phyloP scores from a whole-genome alignment of 2,113 vertebrate species.

The Smithornis capensis region DNA sequence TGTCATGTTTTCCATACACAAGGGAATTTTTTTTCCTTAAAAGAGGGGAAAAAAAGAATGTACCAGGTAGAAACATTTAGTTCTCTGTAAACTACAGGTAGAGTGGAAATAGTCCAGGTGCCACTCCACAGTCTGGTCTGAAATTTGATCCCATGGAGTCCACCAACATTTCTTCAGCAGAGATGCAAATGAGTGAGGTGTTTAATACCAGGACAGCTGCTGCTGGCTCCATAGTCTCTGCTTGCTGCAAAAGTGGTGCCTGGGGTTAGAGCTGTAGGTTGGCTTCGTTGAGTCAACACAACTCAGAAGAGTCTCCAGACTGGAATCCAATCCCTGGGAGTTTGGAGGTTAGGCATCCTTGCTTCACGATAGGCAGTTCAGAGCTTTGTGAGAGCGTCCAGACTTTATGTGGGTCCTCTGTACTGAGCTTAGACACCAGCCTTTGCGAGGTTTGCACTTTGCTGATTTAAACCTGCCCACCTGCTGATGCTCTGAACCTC shows the following conservation, averaged over 20 bases:
- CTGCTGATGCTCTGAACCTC: constrained; percentile 56
- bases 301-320: background rate
- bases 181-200: background rate
- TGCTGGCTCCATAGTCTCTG: background rate
- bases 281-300: rapidly evolving
- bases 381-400: background rate
- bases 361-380: background rate
- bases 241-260: rapidly evolving
- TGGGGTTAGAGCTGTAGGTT: background rate
- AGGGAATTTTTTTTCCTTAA: background rate
- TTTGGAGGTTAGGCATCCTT: background rate
- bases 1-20: background rate
- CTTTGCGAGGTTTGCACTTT: background rate
- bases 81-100: background rate
- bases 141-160: background rate
- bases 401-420: background rate
- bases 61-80: background rate
- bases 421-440: background rate
- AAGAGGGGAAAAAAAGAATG: background rate
- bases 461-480: constrained; percentile 53
- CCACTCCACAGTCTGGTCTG: background rate
- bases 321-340: background rate
- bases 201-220: background rate
- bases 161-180: background rate
- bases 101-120: background rate